phyloP scores from a whole-genome alignment of 1,140 invertebrate genomes.

The Drosophila nebulosa region DNA sequence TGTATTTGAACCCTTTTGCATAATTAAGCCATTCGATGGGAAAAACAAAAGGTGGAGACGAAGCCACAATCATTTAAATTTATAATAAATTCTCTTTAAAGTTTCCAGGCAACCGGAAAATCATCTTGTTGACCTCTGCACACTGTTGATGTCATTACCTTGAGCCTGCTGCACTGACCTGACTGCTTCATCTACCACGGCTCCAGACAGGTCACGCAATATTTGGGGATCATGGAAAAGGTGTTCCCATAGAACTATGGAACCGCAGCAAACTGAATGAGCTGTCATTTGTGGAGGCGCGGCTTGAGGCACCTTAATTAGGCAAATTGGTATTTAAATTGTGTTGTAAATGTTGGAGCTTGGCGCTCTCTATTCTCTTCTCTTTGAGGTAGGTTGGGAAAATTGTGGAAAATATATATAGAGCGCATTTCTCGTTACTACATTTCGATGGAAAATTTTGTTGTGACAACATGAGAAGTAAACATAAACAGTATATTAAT shows the following conservation, averaged over 20 bases:
- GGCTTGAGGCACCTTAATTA: conserved; percentile 67
- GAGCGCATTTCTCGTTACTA: neutral
- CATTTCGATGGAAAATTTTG: neutral
- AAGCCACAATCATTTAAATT: conserved; percentile 6
- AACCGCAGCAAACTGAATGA: conserved; percentile 36
- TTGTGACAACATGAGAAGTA: neutral
- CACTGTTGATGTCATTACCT: conserved; percentile 71
- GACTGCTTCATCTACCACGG: neutral
- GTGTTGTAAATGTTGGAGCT: conserved; percentile 19
- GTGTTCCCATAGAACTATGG: conserved; percentile 11
- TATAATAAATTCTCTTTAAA: neutral
- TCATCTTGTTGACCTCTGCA: conserved; percentile 54
- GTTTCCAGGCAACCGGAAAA: neutral
- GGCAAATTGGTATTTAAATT: conserved; percentile 76
- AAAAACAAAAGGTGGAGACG: neutral
- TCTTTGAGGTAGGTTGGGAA: conserved; percentile 47
- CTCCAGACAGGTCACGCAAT: conserved; percentile 58
- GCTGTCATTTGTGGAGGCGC: conserved; percentile 55
- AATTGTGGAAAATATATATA: neutral
- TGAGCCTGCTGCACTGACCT: conserved; percentile 32
- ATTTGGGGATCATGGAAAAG: conserved; percentile 51
- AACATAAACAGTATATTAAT: neutral
- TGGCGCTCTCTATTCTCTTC: conserved; percentile 20
- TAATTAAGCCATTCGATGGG: conserved; percentile 45
- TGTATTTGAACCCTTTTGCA: conserved; percentile 29